A percentile compares a stretch with the other conserved stretches of the same genome.
These are phyloP conservation scores for Megathymus violae DNA, from an alignment of 1,140 invertebrate genomes.

Conservation along the genomic window DNA sequence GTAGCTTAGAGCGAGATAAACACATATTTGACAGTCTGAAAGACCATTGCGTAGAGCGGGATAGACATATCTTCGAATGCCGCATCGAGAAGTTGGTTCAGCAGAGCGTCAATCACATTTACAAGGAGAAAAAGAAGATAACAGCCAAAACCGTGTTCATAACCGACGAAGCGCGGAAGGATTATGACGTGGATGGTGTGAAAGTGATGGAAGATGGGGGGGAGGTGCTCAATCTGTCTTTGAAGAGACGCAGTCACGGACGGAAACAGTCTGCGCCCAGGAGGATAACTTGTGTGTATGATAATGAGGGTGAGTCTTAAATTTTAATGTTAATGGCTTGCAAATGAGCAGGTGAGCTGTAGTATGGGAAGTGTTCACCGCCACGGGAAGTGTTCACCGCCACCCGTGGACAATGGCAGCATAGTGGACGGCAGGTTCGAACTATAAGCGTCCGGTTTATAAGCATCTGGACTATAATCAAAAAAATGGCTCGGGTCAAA, in stretches of 20 bases:
- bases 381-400: too few relatives aligned
- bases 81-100: constrained; percentile 69
- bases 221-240: constrained; percentile 66
- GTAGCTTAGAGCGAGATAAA: constrained; percentile 34
- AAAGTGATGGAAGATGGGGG: constrained; percentile 41
- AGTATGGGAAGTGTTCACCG: too few relatives aligned
- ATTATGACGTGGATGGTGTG: constrained; percentile 29
- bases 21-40: neutral
- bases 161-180: constrained; percentile 32
- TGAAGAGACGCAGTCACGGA: constrained; percentile 63
- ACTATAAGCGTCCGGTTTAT: too few relatives aligned
- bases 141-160: constrained; percentile 73
- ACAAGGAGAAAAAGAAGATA: constrained; percentile 60
- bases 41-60: constrained; percentile 33
- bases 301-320: constrained; percentile 54
- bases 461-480: too few relatives aligned
- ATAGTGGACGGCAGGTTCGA: too few relatives aligned
- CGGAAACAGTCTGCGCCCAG: constrained; percentile 70
- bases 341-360: too few relatives aligned
- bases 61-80: constrained; percentile 65
- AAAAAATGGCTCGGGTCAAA: too few relatives aligned
- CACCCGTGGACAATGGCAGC: too few relatives aligned
- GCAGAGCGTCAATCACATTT: constrained; percentile 72
- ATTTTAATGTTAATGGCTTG: too few relatives aligned
- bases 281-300: constrained; percentile 57